Conservation (phyloP, 2,113 vertebrate species). For the Halichoerus grypus region DNA sequence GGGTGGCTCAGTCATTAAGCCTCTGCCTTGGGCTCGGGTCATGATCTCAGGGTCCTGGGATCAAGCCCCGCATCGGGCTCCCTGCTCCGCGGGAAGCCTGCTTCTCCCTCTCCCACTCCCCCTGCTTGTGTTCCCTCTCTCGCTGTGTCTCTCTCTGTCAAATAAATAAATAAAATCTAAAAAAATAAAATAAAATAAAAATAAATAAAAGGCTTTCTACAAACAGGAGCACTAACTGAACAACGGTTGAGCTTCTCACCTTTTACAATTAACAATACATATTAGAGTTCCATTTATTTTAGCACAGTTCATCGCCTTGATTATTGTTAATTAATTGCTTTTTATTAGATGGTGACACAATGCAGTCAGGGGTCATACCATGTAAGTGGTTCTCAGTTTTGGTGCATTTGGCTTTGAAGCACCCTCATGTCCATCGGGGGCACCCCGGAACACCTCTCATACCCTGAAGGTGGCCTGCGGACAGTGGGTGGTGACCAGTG, state of each 20-base stretch:
- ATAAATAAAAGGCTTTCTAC: not conserved
- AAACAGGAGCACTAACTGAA: not conserved
- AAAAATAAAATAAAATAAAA: too few relatives aligned
- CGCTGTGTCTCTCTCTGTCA: too few relatives aligned
- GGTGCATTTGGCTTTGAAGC: not conserved
- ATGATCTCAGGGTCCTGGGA: too few relatives aligned
- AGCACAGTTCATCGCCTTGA: not conserved
- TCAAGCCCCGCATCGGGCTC: too few relatives aligned
- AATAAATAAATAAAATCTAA: too few relatives aligned
- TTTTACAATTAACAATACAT: not conserved
- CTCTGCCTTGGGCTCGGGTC: too few relatives aligned
- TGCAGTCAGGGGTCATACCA: not conserved
- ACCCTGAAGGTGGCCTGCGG: not conserved
- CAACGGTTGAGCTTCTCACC: not conserved
- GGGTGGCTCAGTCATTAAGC: too few relatives aligned
- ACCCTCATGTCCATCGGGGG: not conserved
- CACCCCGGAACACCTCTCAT: not conserved
- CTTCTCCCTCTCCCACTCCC: too few relatives aligned
- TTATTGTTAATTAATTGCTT: not conserved
- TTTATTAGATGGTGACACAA: not conserved
- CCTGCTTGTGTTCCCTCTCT: too few relatives aligned
- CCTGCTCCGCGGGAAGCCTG: too few relatives aligned
- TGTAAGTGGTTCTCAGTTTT: not conserved
- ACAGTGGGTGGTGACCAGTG: rapidly evolving
- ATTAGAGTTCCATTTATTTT: not conserved